These are phyloP conservation scores for Acanthosepion esculentum DNA, from an alignment of 2,888 invertebrate species.

Conservation along the genomic window DNA sequence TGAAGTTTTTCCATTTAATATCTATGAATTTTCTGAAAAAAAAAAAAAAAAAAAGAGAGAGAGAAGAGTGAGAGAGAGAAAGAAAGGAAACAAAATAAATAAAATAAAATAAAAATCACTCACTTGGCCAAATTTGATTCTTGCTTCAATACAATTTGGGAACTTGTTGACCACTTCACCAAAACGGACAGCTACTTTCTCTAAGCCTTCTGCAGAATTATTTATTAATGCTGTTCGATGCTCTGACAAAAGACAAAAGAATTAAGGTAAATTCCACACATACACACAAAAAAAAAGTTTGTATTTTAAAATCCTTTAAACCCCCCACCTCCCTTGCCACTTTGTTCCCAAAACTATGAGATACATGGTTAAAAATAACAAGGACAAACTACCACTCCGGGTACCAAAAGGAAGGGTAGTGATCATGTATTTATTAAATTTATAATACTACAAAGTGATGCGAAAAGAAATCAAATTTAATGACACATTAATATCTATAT, in stretches of 20 bases:
- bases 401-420: background rate
- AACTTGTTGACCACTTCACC: constrained; percentile 85
- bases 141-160: constrained; percentile 89
- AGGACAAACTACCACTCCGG: background rate
- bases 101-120: background rate
- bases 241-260: constrained; percentile 77
- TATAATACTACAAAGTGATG: background rate
- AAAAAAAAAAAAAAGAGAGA: too few relatives aligned
- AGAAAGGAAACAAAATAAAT: too few relatives aligned
- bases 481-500: too few relatives aligned
- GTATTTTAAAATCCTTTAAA: too few relatives aligned
- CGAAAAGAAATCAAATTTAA: too few relatives aligned
- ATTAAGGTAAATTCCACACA: background rate
- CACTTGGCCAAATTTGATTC: constrained; percentile 90
- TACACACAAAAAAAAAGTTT: background rate
- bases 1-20: background rate
- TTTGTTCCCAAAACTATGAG: background rate
- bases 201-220: constrained; percentile 66
- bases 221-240: constrained; percentile 82
- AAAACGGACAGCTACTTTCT: constrained; percentile 80
- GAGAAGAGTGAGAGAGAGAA: too few relatives aligned
- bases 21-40: background rate
- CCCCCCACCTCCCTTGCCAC: background rate
- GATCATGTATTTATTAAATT: background rate
- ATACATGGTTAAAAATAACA: background rate